phyloP scores from a whole-genome alignment of 2,888 invertebrate species.

The Mythimna vitellina region DNA sequence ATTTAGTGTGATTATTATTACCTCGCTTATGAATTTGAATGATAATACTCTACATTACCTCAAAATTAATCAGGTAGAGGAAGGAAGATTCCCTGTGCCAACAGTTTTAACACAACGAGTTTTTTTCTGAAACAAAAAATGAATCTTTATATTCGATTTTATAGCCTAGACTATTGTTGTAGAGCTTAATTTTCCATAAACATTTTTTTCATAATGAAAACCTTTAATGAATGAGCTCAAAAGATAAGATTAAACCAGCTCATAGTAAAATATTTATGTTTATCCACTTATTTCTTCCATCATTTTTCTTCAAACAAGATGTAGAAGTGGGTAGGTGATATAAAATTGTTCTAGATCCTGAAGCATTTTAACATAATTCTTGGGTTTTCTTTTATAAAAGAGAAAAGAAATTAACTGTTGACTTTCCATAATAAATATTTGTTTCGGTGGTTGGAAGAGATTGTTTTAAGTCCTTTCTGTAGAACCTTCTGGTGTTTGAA shows the following conservation, averaged over 20 bases:
- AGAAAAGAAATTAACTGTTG: slow-evolving; percentile 72
- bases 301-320: slow-evolving; percentile 53
- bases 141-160: slow-evolving; percentile 21
- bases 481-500: slow-evolving; percentile 70
- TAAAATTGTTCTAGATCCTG: slow-evolving; percentile 59
- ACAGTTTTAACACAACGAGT: slow-evolving; percentile 28
- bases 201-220: slow-evolving; percentile 46
- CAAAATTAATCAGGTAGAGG: slow-evolving; percentile 14
- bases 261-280: slow-evolving; percentile 51
- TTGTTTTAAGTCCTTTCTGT: slow-evolving; percentile 70
- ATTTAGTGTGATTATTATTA: background rate
- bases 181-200: slow-evolving; percentile 35
- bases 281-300: slow-evolving; percentile 40
- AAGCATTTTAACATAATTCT: slow-evolving; percentile 60
- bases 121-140: slow-evolving; percentile 7
- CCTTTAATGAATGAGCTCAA: slow-evolving; percentile 56
- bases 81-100: slow-evolving; percentile 3
- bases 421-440: slow-evolving; percentile 76
- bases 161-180: slow-evolving; percentile 17
- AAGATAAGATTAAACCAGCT: slow-evolving; percentile 52
- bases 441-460: slow-evolving; percentile 70
- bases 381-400: slow-evolving; percentile 55
- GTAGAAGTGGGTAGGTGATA: slow-evolving; percentile 42
- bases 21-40: background rate
- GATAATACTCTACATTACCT: background rate